These are phyloP conservation scores for Falco berigora DNA, from an alignment of 2,797 vertebrate genomes.

Conservation along the genomic window DNA sequence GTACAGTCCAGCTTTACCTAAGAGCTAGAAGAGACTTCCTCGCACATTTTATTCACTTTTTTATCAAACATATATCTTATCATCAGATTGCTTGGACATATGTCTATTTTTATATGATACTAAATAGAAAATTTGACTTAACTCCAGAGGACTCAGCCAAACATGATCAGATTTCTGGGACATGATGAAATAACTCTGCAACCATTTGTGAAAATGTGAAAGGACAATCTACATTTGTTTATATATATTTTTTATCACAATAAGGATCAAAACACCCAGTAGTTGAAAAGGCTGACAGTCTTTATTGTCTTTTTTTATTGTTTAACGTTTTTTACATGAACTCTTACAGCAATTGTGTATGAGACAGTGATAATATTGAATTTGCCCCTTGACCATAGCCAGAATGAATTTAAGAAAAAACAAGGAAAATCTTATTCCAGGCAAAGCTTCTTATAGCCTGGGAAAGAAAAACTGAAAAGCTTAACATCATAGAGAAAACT, in stretches of 20 bases:
- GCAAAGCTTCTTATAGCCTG: neutral
- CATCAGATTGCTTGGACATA: neutral
- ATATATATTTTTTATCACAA: neutral
- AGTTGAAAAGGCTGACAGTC: neutral
- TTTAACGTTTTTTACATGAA: neutral
- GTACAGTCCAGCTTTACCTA: neutral
- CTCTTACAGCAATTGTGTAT: neutral
- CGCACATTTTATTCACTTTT: constrained; percentile 9
- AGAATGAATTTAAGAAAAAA: neutral
- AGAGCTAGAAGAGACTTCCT: neutral
- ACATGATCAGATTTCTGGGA: neutral
- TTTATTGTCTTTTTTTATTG: neutral
- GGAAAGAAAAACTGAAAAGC: neutral
- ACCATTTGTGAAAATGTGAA: neutral
- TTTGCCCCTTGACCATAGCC: neutral
- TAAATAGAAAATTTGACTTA: neutral
- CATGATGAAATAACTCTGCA: neutral
- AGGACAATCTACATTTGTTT: neutral
- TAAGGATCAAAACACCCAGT: neutral
- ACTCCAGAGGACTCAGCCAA: constrained; percentile 3
- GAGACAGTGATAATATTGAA: neutral
- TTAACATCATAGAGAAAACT: neutral
- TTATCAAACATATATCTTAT: neutral
- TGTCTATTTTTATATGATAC: constrained; percentile 3
- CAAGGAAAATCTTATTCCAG: neutral